These are phyloP conservation scores for Meloidogyne hapla DNA, from an alignment of 1,140 invertebrate genomes.

Conservation along the genomic window DNA sequence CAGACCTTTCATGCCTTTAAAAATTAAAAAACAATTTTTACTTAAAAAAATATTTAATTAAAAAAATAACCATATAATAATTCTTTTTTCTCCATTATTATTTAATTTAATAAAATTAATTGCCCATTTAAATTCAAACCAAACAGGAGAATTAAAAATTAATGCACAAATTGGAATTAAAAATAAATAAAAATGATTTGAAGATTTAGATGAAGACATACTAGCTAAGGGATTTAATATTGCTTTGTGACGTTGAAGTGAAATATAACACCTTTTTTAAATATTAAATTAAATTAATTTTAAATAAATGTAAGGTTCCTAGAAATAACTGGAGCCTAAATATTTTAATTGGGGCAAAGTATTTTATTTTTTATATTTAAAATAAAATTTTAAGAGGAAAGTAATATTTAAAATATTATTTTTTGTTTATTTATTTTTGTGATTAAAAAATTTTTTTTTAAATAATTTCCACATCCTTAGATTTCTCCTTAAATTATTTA, in stretches of 20 bases:
- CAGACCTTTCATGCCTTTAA: slow-evolving; percentile 25
- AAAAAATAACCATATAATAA: slow-evolving; percentile 32
- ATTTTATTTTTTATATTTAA: too few species aligned
- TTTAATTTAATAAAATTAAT: slow-evolving; percentile 23
- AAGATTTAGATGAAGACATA: slow-evolving; percentile 29
- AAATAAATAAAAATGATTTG: slow-evolving; percentile 34
- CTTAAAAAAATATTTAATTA: not conserved
- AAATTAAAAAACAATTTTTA: not conserved
- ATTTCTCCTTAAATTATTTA: too few species aligned
- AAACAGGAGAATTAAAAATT: slow-evolving; percentile 58
- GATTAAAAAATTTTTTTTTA: too few species aligned
- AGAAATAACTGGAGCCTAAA: too few species aligned
- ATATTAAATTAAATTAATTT: not conserved
- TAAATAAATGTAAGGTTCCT: too few species aligned
- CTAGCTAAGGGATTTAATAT: slow-evolving; percentile 54
- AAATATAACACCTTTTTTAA: slow-evolving; percentile 49
- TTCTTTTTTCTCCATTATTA: slow-evolving; percentile 28
- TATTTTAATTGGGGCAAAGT: too few species aligned
- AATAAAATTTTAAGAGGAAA: too few species aligned
- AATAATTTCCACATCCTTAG: too few species aligned
- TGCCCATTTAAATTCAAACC: slow-evolving; percentile 48
- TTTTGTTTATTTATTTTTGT: too few species aligned
- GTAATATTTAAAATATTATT: too few species aligned
- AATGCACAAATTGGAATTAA: slow-evolving; percentile 47
- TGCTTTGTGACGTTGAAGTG: slow-evolving; percentile 57